Evolutionary conservation across 2,797 vertebrate species (phyloP), one percentile per base, ranked within the genome.

Genomic region (Denticeps clupeoides): DNA sequence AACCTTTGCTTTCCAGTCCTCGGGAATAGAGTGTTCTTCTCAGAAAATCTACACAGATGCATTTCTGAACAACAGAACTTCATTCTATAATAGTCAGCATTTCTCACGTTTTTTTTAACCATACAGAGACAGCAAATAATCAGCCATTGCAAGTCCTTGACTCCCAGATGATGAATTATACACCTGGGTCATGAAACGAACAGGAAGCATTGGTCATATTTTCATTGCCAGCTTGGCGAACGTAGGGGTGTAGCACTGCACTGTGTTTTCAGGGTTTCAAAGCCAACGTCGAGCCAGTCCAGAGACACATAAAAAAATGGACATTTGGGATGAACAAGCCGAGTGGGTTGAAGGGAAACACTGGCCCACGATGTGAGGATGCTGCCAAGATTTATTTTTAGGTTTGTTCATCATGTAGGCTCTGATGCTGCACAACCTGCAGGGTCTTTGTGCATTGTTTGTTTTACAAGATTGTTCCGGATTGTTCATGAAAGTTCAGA

Each of bases 331-430:
- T 40, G 52, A 47, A 58, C 51, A 51, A 51, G 47, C 44, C 27
- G 51, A 55, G 60, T 55, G 33, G 60, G 55, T 35, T 55, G 60
- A 45, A 47, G 47, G 55, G 48, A 62, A 51, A 58, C 48, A 55
- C 51, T 48, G 51, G 47, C 47, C 55, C 40, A 44, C 35, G 21
- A 47, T 58, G 51, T 15, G 24, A 33, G 38, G 12, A 24, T 41
- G 23, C 51, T 55, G 55, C 59, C 59, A 51, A 29, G 28, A 24
- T 51, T 40, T 58, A 62, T 58, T 62, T 58, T 61, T 54, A 54
- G 51, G 32, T 35, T 37, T 22, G 41, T 24, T 3, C 50, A 53
- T 58, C 44, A 54, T 32, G 11, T 10, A 16, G 16, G 22, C 40
- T 47, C 33, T 6, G 8, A 11, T 47, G 19, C 54, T 62, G 57